Conservation (phyloP, 2,888 invertebrate genomes). For the Vandiemenella viatica region DNA sequence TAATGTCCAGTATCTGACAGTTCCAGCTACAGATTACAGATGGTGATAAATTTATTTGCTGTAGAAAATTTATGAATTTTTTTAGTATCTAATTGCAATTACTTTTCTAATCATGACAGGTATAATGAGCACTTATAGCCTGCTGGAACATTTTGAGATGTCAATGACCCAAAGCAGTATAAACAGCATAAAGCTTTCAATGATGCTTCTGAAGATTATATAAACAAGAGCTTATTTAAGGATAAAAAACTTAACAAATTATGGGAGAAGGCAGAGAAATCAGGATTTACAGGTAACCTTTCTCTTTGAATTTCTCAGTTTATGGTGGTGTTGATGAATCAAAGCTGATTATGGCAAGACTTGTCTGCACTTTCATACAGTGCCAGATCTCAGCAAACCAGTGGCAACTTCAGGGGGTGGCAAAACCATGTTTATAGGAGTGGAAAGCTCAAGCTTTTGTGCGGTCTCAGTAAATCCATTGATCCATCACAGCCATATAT, state of each 20-base stretch:
- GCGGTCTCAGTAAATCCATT: no score
- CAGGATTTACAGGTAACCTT: slow-evolving; percentile 56
- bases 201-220: slow-evolving; percentile 37
- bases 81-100: slow-evolving; percentile 1
- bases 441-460: no score
- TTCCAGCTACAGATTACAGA: no score
- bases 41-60: neutral
- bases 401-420: no score
- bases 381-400: no score
- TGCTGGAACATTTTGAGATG: slow-evolving; percentile 68
- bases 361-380: no score
- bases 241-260: slow-evolving; percentile 80
- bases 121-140: slow-evolving; percentile 66
- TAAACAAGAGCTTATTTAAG: slow-evolving; percentile 59
- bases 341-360: no score
- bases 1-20: no score
- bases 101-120: slow-evolving; percentile 23
- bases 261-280: slow-evolving; percentile 76
- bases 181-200: slow-evolving; percentile 39
- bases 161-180: slow-evolving; percentile 39
- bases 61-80: neutral
- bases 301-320: no score
- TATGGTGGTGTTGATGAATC: no score
- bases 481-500: neutral
- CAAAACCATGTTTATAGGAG: no score